phyloP scores from a whole-genome alignment of 2,888 invertebrate genomes.

The Himalopsyche anomala region DNA sequence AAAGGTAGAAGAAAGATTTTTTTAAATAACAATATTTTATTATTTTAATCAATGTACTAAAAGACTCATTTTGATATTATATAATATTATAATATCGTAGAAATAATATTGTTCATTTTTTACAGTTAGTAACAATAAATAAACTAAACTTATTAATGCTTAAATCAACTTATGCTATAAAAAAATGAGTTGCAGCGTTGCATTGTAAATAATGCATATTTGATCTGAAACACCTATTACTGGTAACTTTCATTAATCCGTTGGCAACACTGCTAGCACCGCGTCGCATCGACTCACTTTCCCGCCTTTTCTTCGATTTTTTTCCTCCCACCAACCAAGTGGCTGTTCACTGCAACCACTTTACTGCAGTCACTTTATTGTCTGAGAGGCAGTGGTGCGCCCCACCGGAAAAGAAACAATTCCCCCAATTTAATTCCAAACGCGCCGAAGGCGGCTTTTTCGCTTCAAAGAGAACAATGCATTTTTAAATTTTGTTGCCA shows the following conservation, averaged over 20 bases:
- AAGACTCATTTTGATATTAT: no score
- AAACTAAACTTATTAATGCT: no score
- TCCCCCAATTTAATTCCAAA: background rate
- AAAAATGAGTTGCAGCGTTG: no score
- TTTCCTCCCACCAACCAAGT: slow-evolving; percentile 23
- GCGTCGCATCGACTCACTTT: slow-evolving; percentile 5
- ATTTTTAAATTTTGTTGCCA: slow-evolving; percentile 1
- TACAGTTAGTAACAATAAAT: no score
- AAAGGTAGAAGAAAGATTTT: no score
- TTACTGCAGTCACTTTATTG: slow-evolving; percentile 41
- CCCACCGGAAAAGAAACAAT: slow-evolving; percentile 3
- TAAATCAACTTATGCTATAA: no score
- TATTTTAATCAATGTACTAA: no score
- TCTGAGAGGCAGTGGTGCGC: background rate
- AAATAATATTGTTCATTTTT: no score
- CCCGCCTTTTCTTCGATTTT: slow-evolving; percentile 39
- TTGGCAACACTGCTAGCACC: slow-evolving; percentile 36
- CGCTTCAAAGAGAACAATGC: background rate
- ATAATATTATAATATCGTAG: no score
- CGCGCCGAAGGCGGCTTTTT: background rate
- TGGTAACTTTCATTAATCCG: slow-evolving; percentile 15
- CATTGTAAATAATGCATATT: background rate
- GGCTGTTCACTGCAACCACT: slow-evolving; percentile 41
- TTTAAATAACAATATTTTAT: no score
- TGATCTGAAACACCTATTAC: background rate